Conservation (phyloP, 2,113 vertebrate genomes). For the Microcebus tavaratra region DNA sequence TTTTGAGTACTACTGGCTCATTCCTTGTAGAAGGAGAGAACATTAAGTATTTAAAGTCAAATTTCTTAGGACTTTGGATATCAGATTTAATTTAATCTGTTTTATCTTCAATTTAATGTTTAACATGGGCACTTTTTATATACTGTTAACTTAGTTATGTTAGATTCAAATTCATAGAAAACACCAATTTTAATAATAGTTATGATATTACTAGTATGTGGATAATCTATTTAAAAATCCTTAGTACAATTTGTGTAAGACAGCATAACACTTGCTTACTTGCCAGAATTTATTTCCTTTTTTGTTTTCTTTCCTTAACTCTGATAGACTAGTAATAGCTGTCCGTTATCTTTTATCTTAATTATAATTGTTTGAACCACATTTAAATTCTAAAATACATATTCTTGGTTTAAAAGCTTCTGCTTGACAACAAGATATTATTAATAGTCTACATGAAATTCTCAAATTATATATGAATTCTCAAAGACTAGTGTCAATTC, state of each 20-base stretch:
- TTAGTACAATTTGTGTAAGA: not conserved
- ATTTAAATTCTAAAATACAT: conserved; percentile 25
- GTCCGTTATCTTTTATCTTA: not conserved
- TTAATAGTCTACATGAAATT: not conserved
- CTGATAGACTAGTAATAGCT: not conserved
- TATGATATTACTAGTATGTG: not conserved
- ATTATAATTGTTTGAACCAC: not conserved
- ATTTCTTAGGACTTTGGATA: not conserved
- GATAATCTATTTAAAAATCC: conserved; percentile 21
- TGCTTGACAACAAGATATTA: not conserved
- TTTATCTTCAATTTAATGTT: conserved; percentile 39
- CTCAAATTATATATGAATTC: conserved; percentile 31
- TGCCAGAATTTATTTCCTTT: not conserved
- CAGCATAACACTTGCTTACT: not conserved
- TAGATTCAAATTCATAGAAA: conserved; percentile 43
- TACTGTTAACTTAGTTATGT: conserved; percentile 10
- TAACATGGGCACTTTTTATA: not conserved
- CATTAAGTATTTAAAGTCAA: not conserved
- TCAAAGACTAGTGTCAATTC: conserved; percentile 5
- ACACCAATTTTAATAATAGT: not conserved
- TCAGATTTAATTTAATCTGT: conserved; percentile 34
- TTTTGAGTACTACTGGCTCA: not conserved
- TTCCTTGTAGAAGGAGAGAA: not conserved
- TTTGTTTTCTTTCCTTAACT: not conserved
- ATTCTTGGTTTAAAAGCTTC: conserved; percentile 1